These are phyloP conservation scores for Apus apus DNA, from an alignment of 2,113 vertebrate species.

Conservation along the genomic window DNA sequence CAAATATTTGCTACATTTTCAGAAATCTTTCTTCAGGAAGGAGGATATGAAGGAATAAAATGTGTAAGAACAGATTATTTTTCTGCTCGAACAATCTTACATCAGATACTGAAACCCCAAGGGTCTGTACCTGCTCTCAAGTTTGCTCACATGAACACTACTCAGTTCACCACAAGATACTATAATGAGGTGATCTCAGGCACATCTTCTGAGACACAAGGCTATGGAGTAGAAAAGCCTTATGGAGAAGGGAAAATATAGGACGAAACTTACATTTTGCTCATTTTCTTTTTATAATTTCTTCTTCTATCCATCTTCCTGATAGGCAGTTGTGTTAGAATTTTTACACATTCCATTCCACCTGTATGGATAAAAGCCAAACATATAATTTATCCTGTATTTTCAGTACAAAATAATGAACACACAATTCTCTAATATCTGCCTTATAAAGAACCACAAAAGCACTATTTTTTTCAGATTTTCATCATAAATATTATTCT, in stretches of 20 bases:
- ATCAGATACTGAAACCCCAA: background rate
- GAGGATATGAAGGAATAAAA: background rate
- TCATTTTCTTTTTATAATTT: background rate
- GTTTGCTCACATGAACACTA: background rate
- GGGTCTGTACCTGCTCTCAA: background rate
- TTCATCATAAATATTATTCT: constrained; percentile 20
- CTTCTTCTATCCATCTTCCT: background rate
- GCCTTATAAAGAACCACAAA: constrained; percentile 33
- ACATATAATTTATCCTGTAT: background rate
- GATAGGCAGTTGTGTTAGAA: background rate
- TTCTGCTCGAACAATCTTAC: background rate
- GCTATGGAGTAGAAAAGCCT: background rate
- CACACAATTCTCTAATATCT: background rate
- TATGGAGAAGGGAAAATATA: background rate
- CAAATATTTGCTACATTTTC: background rate
- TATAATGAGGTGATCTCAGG: background rate
- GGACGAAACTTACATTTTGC: background rate
- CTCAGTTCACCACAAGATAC: background rate
- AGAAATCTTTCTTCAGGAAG: background rate
- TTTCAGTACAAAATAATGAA: constrained; percentile 13
- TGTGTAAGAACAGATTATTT: background rate
- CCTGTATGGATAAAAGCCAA: background rate
- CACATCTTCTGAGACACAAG: background rate
- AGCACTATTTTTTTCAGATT: constrained; percentile 17
- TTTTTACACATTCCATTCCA: background rate